phyloP scores from a whole-genome alignment of 2,113 vertebrate species.

The Brachyistius frenatus region DNA sequence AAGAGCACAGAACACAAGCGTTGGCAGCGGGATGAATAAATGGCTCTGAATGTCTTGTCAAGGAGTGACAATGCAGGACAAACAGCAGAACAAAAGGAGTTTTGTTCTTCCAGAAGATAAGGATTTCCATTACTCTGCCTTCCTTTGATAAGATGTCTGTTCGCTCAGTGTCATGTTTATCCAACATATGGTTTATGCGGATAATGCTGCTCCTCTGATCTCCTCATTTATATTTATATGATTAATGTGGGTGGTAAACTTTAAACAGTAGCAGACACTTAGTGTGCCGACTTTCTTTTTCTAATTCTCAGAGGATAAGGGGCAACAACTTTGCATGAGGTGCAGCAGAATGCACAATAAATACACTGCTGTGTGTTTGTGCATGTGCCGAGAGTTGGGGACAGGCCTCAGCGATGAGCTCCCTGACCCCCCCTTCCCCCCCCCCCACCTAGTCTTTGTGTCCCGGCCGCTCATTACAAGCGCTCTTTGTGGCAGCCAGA shows the following conservation, averaged over 20 bases:
- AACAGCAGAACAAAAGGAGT: constrained; percentile 45
- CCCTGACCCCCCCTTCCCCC: constrained; percentile 55
- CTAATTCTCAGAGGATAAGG: constrained; percentile 16
- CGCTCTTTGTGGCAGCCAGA: constrained; percentile 78
- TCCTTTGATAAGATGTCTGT: constrained; percentile 30
- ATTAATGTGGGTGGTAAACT: not conserved
- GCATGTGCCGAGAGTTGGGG: constrained; percentile 25
- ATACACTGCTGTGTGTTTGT: constrained; percentile 15
- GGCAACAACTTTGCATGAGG: not conserved
- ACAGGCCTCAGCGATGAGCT: constrained; percentile 41
- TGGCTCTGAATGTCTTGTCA: constrained; percentile 21
- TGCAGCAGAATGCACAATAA: constrained; percentile 11
- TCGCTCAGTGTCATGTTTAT: constrained; percentile 30
- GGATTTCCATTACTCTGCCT: constrained; percentile 25
- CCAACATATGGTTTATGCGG: constrained; percentile 25
- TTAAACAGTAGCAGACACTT: not conserved
- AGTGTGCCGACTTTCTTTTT: constrained; percentile 5
- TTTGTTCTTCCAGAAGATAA: constrained; percentile 44
- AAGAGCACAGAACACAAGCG: not conserved
- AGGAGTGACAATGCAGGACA: constrained; percentile 17
- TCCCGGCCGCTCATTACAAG: constrained; percentile 63
- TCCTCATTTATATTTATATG: constrained; percentile 35
- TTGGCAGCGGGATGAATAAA: constrained; percentile 29
- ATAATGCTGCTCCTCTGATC: constrained; percentile 33
- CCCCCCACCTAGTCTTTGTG: constrained; percentile 69